These are phyloP conservation scores for Leistus spinibarbis DNA, from an alignment of 2,888 invertebrate genomes.

Conservation along the genomic window DNA sequence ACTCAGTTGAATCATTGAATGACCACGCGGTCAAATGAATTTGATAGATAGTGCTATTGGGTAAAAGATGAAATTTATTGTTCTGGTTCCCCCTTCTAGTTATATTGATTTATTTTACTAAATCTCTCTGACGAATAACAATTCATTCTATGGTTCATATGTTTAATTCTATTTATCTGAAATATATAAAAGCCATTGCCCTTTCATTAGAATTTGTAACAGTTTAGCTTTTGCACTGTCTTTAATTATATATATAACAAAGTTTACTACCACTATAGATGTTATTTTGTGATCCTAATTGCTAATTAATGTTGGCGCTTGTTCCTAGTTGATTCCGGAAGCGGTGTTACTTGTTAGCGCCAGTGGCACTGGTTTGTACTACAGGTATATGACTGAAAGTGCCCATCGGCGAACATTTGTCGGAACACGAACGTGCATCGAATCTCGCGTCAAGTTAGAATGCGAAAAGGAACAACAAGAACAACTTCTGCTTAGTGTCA, in stretches of 20 bases:
- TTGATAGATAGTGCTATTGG: background rate
- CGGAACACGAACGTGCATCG: slow-evolving; percentile 87
- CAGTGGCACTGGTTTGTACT: slow-evolving; percentile 84
- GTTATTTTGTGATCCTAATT: background rate
- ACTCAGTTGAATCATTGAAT: background rate
- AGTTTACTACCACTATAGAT: too few species aligned
- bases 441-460: slow-evolving; percentile 89
- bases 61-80: background rate
- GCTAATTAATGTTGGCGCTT: background rate
- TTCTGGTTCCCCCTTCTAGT: background rate
- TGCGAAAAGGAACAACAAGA: slow-evolving; percentile 94
- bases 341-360: slow-evolving; percentile 77
- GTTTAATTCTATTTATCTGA: slow-evolving; percentile 5
- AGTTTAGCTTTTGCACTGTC: too few species aligned
- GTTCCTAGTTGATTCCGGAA: slow-evolving; percentile 75
- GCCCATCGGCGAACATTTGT: slow-evolving; percentile 88
- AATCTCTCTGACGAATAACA: background rate
- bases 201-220: too few species aligned
- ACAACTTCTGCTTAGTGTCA: slow-evolving; percentile 87
- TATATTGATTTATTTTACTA: background rate
- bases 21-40: background rate
- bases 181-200: background rate
- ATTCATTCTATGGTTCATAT: slow-evolving; percentile 1
- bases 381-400: slow-evolving; percentile 84
- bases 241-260: too few species aligned